Evolutionary conservation across 2,797 vertebrate species (phyloP).

Genomic region (Chiroxiphia lanceolata): DNA sequence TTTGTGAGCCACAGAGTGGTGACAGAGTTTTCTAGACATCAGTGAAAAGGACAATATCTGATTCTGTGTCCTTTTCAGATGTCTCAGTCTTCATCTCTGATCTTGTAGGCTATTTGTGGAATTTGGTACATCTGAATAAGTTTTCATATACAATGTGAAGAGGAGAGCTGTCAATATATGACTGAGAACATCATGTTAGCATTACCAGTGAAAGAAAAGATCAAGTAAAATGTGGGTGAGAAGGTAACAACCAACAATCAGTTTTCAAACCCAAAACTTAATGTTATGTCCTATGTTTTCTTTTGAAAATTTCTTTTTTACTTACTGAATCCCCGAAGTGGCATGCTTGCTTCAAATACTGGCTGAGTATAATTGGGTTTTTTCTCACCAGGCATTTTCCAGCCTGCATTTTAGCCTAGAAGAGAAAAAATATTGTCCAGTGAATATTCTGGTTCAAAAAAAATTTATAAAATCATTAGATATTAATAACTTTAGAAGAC

Average conservation of each 20-base stretch:
- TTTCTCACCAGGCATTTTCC: not conserved
- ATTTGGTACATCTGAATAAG: not conserved
- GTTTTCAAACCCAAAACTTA: not conserved
- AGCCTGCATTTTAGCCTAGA: not conserved
- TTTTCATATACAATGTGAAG: not conserved
- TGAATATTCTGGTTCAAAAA: not conserved
- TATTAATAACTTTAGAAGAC: not conserved
- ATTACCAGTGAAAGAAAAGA: not conserved
- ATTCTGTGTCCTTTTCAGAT: not conserved
- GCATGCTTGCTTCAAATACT: not conserved
- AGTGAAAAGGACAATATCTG: not conserved
- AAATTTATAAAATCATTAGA: not conserved
- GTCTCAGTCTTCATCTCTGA: not conserved
- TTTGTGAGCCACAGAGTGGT: not conserved
- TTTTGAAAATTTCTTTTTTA: not conserved
- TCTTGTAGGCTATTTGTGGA: not conserved
- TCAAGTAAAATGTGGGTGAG: not conserved
- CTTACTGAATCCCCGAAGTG: not conserved
- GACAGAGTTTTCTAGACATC: not conserved
- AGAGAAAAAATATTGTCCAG: not conserved
- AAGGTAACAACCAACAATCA: not conserved
- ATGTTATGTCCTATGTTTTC: not conserved
- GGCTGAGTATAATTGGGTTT: no score
- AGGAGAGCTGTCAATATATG: not conserved
- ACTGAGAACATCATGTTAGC: rapidly evolving